Base-by-base conservation (phyloP, 2,888 invertebrate species). In the Antheraea assamensis region DNA sequence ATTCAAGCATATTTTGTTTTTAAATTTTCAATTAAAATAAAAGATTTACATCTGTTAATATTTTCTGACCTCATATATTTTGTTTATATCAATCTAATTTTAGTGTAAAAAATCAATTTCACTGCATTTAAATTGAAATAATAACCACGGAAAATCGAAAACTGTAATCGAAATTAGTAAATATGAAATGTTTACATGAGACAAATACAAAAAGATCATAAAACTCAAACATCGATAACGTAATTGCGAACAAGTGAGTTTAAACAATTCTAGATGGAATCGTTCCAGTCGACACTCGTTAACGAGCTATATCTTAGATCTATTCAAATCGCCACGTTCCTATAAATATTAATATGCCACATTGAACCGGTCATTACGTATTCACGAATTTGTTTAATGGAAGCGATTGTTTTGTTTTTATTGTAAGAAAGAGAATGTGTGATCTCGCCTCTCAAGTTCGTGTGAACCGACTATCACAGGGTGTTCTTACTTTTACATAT, bases 361-460 rank as follows among this genome's bases (percentile, higher is more conserved):
- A 86, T 85, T 86, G 86, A 86, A 84, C 83, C 82, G 42, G 72
- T 86, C 88, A 88, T 91, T 89, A 90, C 86, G 86, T 90, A 92
- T 91, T 91, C 92, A 91, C 91, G 87, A 91, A 92, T 92, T 91
- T 91, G 90, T 91, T 90, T 91, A 91, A 91, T 91, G 89, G 87
- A 87, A 88, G 81, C 85, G 85, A 89, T 88, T 88, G 89, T 90
- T 89, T 88, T 87, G 85, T 90, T 91, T 91, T 90, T 92, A 87
- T 90, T 91, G 88, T 88, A 82, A 78, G 87, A 73, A 66, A 42
- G 47, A 70, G 70, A 70, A 70, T 83, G 79, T 81, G 85, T 83
- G 86, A 86, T 89, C 85, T 87, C 83, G 90, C 68, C 35, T 68
- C 89, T 85, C 83, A 85, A 81, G 88, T 87, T 88, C 90, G 88